Percentiles rank a stretch among this genome's conserved stretches.
These are phyloP conservation scores for Lamproptera curius DNA, from an alignment of 2,888 invertebrate genomes.

Conservation along the genomic window DNA sequence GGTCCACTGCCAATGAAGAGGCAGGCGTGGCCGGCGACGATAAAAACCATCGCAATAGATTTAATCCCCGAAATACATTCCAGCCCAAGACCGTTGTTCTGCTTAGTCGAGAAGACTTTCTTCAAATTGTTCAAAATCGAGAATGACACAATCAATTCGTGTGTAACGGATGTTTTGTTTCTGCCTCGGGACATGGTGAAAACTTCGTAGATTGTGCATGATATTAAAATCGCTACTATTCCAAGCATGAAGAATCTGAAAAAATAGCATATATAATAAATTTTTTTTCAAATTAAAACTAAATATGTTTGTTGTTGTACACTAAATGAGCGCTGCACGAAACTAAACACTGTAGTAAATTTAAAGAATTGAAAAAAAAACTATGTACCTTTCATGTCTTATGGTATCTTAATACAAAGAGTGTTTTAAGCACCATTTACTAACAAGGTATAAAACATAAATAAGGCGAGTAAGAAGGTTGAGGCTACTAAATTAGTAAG, in stretches of 20 bases:
- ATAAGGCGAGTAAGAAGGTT: too few species aligned
- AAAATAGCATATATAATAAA: too few species aligned
- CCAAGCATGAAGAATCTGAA: constrained; percentile 68
- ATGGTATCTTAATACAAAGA: too few species aligned
- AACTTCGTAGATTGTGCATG: constrained; percentile 70
- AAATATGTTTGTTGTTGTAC: too few species aligned
- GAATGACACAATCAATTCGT: constrained; percentile 68
- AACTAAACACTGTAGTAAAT: too few species aligned
- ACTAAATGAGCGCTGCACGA: too few species aligned
- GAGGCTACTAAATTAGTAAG: too few species aligned
- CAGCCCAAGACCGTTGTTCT: constrained; percentile 77
- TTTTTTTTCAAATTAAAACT: too few species aligned
- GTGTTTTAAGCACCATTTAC: too few species aligned
- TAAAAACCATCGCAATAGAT: constrained; percentile 82
- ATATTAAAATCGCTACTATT: constrained; percentile 58
- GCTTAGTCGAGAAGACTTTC: constrained; percentile 78
- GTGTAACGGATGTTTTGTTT: constrained; percentile 42
- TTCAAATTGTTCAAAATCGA: constrained; percentile 78
- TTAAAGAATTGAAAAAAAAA: too few species aligned
- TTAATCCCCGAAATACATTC: constrained; percentile 83
- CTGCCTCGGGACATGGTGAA: constrained; percentile 48
- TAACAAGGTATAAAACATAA: too few species aligned
- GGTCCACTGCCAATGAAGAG: constrained; percentile 83
- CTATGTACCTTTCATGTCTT: too few species aligned
- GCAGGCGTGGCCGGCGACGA: constrained; percentile 82